A percentile compares a stretch with the other conserved stretches of the same genome.
Conservation (phyloP, 2,797 vertebrate species). For the Centroberyx gerrardi region DNA sequence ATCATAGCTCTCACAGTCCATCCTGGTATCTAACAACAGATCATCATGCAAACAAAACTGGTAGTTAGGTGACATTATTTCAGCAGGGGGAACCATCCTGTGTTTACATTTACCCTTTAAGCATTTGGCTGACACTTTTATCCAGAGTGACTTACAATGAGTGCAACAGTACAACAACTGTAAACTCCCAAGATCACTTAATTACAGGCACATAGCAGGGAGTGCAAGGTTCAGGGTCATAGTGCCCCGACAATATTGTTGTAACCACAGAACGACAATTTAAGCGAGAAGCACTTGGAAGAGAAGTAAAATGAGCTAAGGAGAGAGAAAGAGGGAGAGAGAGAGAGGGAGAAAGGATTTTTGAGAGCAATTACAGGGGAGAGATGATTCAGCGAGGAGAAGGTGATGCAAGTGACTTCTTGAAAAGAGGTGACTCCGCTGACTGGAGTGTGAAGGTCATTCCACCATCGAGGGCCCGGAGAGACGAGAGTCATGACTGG, state of each 20-base stretch:
- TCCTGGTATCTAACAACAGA: not conserved
- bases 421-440: conserved; percentile 50
- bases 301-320: conserved; percentile 44
- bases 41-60: not conserved
- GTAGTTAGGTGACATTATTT: too few relatives aligned
- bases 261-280: conserved; percentile 26
- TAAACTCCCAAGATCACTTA: conserved; percentile 5
- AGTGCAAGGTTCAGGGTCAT: not conserved
- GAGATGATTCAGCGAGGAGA: conserved; percentile 31
- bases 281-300: conserved; percentile 7
- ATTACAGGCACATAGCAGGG: conserved; percentile 16
- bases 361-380: conserved; percentile 55
- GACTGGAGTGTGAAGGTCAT: conserved; percentile 53
- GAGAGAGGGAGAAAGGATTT: conserved; percentile 8
- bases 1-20: too few relatives aligned
- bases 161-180: conserved; percentile 12
- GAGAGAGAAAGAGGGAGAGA: not conserved
- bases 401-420: conserved; percentile 47
- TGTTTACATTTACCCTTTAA: too few relatives aligned
- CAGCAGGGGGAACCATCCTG: too few relatives aligned
- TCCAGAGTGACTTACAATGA: not conserved
- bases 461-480: conserved; percentile 38
- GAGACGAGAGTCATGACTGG: conserved; percentile 47
- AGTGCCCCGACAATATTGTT: conserved; percentile 10
- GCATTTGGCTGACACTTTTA: not conserved